Percentiles rank a stretch among this genome's conserved stretches.
These are phyloP conservation scores for Antechinus stuartii DNA, from an alignment of 2,113 vertebrate species.

Conservation along the genomic window DNA sequence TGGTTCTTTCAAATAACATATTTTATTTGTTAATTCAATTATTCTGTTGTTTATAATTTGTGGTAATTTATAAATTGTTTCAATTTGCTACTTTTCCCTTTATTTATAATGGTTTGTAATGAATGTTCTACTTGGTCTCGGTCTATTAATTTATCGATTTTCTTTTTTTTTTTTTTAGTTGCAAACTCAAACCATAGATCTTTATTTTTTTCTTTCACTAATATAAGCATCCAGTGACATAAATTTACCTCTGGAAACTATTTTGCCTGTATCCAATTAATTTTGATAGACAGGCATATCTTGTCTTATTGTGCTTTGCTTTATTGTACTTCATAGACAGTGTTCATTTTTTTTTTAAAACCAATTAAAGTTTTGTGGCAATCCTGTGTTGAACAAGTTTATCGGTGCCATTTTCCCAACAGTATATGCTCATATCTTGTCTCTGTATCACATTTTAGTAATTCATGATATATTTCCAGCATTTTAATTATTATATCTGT, in stretches of 20 bases:
- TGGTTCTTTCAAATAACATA: slow-evolving; percentile 17
- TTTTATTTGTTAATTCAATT: not conserved
- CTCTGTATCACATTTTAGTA: too few relatives aligned
- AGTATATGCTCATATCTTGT: too few relatives aligned
- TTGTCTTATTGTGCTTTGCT: not conserved
- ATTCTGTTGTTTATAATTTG: not conserved
- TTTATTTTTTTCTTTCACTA: slow-evolving; percentile 1
- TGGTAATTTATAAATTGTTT: not conserved
- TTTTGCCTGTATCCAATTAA: not conserved
- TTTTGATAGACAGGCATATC: not conserved
- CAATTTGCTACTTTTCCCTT: not conserved
- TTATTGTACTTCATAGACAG: not conserved
- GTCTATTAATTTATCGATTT: slow-evolving; percentile 7
- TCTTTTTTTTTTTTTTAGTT: slow-evolving; percentile 37
- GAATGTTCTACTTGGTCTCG: not conserved
- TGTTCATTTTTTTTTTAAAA: too few relatives aligned
- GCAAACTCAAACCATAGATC: not conserved
- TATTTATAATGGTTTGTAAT: not conserved
- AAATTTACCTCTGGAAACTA: not conserved
- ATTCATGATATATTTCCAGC: too few relatives aligned
- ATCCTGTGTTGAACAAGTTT: too few relatives aligned
- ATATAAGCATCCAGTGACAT: not conserved
- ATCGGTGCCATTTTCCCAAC: too few relatives aligned
- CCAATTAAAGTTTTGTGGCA: too few relatives aligned
- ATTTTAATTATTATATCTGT: too few relatives aligned